Percentiles rank a stretch among this genome's conserved stretches.
These are phyloP conservation scores for Monopterus albus DNA, from an alignment of 2,113 vertebrate species.

Conservation along the genomic window DNA sequence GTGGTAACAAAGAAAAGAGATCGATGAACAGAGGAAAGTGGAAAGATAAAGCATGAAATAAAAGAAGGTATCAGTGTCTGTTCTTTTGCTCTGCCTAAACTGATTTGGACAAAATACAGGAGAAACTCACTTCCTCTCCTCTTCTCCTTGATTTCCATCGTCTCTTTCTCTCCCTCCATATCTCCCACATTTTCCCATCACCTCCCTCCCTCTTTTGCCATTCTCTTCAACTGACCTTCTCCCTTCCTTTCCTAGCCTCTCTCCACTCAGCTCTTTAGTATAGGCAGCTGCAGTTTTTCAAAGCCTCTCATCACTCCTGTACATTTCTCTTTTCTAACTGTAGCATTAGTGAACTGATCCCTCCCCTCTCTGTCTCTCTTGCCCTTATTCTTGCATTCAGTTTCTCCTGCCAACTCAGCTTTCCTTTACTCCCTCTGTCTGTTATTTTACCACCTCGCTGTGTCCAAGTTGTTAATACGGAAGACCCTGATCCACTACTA, in stretches of 20 bases:
- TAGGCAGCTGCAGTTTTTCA: slow-evolving; percentile 58
- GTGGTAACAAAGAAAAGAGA: neutral
- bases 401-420: slow-evolving; percentile 66
- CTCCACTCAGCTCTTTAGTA: slow-evolving; percentile 28
- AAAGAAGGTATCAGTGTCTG: neutral
- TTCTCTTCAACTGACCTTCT: slow-evolving; percentile 43
- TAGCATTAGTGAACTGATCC: slow-evolving; percentile 56
- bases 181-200: slow-evolving; percentile 11
- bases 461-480: slow-evolving; percentile 61
- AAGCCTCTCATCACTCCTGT: slow-evolving; percentile 54
- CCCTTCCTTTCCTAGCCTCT: slow-evolving; percentile 17
- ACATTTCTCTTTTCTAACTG: slow-evolving; percentile 54
- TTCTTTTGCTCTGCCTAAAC: neutral
- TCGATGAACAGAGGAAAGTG: neutral
- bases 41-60: neutral
- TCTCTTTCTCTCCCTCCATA: too few relatives aligned
- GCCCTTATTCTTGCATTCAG: slow-evolving; percentile 53
- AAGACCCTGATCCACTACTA: slow-evolving; percentile 36
- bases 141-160: too few relatives aligned
- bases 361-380: slow-evolving; percentile 39
- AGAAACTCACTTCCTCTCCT: neutral
- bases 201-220: neutral
- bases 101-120: neutral
- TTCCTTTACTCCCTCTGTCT: neutral
- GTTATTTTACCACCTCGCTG: slow-evolving; percentile 20